Conservation (phyloP, 2,888 invertebrate species). For the Oxystoma pomonae region DNA sequence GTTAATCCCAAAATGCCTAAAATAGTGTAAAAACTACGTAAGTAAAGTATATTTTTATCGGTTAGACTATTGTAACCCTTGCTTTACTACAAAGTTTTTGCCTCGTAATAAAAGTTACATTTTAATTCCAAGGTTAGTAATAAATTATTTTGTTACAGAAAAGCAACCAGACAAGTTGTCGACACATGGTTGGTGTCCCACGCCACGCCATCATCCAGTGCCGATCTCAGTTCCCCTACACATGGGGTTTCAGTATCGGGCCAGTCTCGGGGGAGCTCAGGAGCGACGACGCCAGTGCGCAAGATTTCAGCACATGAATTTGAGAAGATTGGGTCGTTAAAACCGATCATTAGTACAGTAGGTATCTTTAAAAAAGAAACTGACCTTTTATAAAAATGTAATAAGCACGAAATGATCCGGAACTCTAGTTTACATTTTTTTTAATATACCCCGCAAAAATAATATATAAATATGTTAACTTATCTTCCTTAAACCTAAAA, state of each 20-base stretch:
- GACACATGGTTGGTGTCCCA: conserved; percentile 91
- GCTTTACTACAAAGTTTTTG: not conserved
- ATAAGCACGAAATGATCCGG: too few species aligned
- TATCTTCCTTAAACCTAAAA: too few species aligned
- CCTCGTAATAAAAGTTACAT: not conserved
- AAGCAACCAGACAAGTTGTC: conserved; percentile 88
- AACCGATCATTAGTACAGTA: conserved; percentile 86
- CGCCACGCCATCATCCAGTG: conserved; percentile 64
- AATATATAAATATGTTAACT: too few species aligned
- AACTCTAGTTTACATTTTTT: not conserved
- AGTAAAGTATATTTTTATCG: not conserved
- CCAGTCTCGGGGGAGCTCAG: conserved; percentile 67
- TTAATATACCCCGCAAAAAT: too few species aligned
- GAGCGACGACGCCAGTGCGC: conserved; percentile 89
- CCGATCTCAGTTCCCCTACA: conserved; percentile 53
- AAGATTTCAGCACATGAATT: conserved; percentile 96
- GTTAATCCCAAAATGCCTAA: too few species aligned
- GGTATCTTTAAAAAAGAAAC: conserved; percentile 21
- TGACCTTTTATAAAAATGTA: too few species aligned
- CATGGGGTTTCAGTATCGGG: conserved; percentile 43
- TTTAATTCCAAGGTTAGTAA: too few species aligned
- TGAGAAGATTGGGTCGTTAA: conserved; percentile 85
- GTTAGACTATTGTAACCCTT: not conserved
- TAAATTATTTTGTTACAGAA: conserved; percentile 59
- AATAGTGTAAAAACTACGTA: too few species aligned